A percentile compares a stretch with the other conserved stretches of the same genome.
These are phyloP conservation scores for Gnathonemus echidnorhynchus DNA, from an alignment of 2,113 vertebrate species.

Conservation along the genomic window DNA sequence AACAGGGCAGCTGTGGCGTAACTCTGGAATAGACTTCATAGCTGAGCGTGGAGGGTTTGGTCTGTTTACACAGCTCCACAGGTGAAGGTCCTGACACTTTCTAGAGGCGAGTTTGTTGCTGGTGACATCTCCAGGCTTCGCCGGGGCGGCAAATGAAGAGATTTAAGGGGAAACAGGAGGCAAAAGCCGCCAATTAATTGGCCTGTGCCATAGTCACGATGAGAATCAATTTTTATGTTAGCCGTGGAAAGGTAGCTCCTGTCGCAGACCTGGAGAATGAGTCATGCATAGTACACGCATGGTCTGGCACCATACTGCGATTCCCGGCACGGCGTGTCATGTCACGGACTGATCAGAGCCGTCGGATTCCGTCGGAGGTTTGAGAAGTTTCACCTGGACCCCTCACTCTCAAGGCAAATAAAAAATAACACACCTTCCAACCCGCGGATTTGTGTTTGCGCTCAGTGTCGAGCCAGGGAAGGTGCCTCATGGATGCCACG, in stretches of 20 bases:
- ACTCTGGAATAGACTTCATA: background rate
- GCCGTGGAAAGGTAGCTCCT: conserved; percentile 6
- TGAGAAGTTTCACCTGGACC: background rate
- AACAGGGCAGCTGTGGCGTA: background rate
- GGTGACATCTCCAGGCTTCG: background rate
- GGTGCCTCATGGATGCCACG: background rate
- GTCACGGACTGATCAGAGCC: background rate
- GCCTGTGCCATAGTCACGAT: background rate
- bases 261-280: background rate
- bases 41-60: background rate
- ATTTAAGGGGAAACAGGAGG: background rate
- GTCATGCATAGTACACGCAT: background rate
- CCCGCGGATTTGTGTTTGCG: background rate
- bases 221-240: conserved; percentile 5
- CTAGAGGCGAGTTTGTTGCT: background rate
- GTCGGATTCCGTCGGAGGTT: background rate
- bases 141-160: background rate
- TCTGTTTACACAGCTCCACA: background rate
- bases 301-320: background rate
- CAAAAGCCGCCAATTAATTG: background rate
- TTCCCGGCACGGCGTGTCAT: background rate
- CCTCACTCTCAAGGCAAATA: background rate
- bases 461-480: background rate
- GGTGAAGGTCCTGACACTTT: background rate
- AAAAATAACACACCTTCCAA: background rate